These are phyloP conservation scores for Aphodius granarius DNA, from an alignment of 2,888 invertebrate species.

Conservation along the genomic window DNA sequence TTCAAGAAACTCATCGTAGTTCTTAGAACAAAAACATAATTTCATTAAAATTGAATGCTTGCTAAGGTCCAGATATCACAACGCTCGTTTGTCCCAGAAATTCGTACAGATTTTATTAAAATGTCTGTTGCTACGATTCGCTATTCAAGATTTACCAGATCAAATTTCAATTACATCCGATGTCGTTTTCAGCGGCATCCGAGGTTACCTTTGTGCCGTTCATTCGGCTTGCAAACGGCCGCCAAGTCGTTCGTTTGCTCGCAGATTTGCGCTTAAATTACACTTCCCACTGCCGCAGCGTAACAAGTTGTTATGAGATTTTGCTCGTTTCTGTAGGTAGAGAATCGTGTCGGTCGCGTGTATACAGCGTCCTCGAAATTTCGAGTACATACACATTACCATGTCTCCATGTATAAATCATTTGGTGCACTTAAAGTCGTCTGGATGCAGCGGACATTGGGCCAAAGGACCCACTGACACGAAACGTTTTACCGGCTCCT, in stretches of 20 bases:
- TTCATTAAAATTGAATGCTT: no score
- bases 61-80: no score
- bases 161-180: constrained; percentile 5
- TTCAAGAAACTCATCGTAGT: no score
- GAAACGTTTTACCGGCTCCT: background rate
- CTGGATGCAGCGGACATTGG: background rate
- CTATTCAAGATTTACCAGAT: background rate
- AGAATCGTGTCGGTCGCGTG: background rate
- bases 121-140: background rate
- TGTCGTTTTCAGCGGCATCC: background rate
- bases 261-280: constrained; percentile 25
- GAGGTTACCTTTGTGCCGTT: constrained; percentile 14
- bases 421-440: background rate
- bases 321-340: background rate
- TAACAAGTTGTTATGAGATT: constrained; percentile 19
- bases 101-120: background rate
- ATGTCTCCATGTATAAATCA: background rate
- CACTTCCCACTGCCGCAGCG: constrained; percentile 19
- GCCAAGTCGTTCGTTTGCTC: constrained; percentile 6
- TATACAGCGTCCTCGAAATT: background rate
- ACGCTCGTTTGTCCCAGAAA: no score
- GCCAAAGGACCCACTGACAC: background rate
- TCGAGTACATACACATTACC: constrained; percentile 3
- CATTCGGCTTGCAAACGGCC: constrained; percentile 27
- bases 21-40: no score